phyloP scores from a whole-genome alignment of 2,113 vertebrate genomes.

The Leptobrachium ailaonicum region DNA sequence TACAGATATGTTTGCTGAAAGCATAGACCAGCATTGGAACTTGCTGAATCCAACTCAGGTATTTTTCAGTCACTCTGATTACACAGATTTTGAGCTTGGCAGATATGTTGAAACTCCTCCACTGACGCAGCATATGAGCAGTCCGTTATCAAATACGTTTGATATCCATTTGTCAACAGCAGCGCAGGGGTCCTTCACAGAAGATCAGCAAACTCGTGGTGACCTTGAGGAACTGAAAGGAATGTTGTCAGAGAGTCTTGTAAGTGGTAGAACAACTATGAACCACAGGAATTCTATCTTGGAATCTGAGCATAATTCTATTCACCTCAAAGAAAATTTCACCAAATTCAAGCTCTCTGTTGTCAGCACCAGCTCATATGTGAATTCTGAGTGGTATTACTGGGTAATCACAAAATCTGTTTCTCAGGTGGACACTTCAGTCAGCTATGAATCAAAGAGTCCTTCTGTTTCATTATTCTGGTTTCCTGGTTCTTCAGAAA shows the following conservation, averaged over 20 bases:
- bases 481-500: slow-evolving; percentile 14
- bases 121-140: slow-evolving; percentile 27
- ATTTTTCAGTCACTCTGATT: background rate
- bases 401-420: slow-evolving; percentile 33
- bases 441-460: background rate
- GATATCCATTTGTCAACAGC: slow-evolving; percentile 3
- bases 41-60: background rate
- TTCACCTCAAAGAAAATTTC: background rate
- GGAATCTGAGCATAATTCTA: background rate
- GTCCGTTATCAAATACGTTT: background rate
- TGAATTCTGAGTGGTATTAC: slow-evolving; percentile 19
- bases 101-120: slow-evolving; percentile 18
- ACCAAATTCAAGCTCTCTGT: slow-evolving; percentile 1
- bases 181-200: background rate
- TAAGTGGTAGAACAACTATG: background rate
- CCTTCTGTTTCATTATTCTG: slow-evolving; percentile 7
- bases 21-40: background rate
- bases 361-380: slow-evolving; percentile 17
- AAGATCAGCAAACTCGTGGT: slow-evolving; percentile 15
- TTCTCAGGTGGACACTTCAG: slow-evolving; percentile 38
- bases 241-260: slow-evolving; percentile 1
- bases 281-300: background rate
- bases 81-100: background rate
- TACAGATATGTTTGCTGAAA: slow-evolving; percentile 30
- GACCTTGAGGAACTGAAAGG: slow-evolving; percentile 18